These are phyloP conservation scores for Hyalella azteca DNA, from an alignment of 2,888 invertebrate genomes.

Conservation along the genomic window DNA sequence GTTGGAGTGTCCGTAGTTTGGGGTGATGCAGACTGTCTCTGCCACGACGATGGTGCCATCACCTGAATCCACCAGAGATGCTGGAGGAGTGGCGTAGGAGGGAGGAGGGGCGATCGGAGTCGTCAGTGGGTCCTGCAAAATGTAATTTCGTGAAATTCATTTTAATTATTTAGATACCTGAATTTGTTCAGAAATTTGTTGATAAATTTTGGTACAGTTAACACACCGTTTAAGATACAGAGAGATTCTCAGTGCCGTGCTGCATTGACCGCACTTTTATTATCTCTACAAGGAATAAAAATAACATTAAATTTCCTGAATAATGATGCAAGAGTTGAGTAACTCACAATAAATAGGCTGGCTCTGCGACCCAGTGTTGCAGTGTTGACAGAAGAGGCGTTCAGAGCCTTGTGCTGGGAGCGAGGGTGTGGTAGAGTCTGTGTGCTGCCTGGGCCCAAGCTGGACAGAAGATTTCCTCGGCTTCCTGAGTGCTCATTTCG, in stretches of 20 bases:
- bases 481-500: slow-evolving; percentile 15
- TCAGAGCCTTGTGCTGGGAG: slow-evolving; percentile 44
- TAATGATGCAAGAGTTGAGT: not conserved
- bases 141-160: too few relatives aligned
- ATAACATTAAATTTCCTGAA: not conserved
- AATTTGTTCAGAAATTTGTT: too few relatives aligned
- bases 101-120: slow-evolving; percentile 54
- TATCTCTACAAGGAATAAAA: not conserved
- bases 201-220: too few relatives aligned
- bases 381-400: slow-evolving; percentile 40
- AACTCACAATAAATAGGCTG: slow-evolving; percentile 56
- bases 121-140: slow-evolving; percentile 47
- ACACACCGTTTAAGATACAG: too few relatives aligned
- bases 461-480: slow-evolving; percentile 38
- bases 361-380: slow-evolving; percentile 53
- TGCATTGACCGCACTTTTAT: too few relatives aligned
- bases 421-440: slow-evolving; percentile 56
- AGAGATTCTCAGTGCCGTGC: too few relatives aligned
- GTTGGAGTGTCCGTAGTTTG: slow-evolving; percentile 40
- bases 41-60: slow-evolving; percentile 49
- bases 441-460: slow-evolving; percentile 48
- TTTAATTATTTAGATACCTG: too few relatives aligned
- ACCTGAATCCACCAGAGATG: slow-evolving; percentile 40
- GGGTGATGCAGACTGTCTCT: slow-evolving; percentile 54
- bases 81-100: slow-evolving; percentile 37